Conservation (phyloP, 1,140 invertebrate species). For the Plutomurus gul region DNA sequence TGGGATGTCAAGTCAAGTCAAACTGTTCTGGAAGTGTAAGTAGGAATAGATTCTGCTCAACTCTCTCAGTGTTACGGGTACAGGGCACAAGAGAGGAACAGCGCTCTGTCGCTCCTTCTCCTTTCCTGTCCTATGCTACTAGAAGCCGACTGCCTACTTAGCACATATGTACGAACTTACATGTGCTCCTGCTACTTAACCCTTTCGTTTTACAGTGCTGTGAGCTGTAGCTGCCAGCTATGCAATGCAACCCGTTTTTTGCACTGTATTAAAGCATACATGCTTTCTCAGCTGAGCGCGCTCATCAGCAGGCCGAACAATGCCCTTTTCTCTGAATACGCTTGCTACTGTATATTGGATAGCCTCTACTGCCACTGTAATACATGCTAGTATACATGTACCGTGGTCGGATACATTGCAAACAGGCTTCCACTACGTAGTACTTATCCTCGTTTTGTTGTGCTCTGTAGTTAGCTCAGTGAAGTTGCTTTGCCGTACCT, state of each 20-base stretch:
- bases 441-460: too few species aligned
- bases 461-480: too few species aligned
- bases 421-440: too few species aligned
- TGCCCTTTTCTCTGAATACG: slow-evolving; percentile 20
- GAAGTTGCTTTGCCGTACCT: too few species aligned
- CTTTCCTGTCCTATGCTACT: background rate
- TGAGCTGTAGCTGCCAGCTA: background rate
- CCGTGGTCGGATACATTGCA: too few species aligned
- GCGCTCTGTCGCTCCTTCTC: background rate
- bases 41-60: too few species aligned
- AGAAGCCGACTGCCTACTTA: too few species aligned
- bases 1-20: background rate
- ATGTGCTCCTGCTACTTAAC: background rate
- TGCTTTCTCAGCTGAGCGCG: slow-evolving; percentile 39
- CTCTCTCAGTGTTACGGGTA: too few species aligned
- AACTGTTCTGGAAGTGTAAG: background rate
- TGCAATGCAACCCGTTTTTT: slow-evolving; percentile 4
- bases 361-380: background rate
- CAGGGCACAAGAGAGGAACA: background rate
- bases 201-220: background rate
- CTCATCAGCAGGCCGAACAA: slow-evolving; percentile 34
- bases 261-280: background rate
- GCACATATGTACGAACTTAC: too few species aligned
- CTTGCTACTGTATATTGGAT: background rate
- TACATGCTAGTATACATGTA: background rate